phyloP scores from a whole-genome alignment of 2,113 vertebrate genomes.

The Oplegnathus fasciatus region DNA sequence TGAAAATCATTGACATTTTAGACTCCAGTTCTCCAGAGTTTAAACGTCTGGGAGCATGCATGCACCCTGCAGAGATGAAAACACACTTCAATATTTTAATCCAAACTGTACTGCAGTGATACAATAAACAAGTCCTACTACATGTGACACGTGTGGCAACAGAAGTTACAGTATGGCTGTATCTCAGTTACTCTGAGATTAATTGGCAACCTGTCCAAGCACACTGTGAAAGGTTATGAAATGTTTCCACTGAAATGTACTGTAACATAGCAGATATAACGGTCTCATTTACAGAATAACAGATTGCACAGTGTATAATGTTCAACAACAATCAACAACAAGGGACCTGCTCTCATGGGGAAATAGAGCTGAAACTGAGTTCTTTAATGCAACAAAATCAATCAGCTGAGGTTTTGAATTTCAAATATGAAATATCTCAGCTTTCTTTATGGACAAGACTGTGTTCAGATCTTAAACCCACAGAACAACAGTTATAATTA shows the following conservation, averaged over 20 bases:
- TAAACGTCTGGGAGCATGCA: constrained; percentile 21
- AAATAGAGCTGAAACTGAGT: neutral
- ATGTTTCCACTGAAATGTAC: constrained; percentile 31
- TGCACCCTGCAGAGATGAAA: constrained; percentile 31
- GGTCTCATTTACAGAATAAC: constrained; percentile 63
- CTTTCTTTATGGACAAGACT: constrained; percentile 11
- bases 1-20: constrained; percentile 23
- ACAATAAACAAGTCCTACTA: constrained; percentile 46
- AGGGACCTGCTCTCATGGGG: constrained; percentile 38
- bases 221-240: constrained; percentile 25
- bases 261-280: constrained; percentile 49
- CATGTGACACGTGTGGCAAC: constrained; percentile 37
- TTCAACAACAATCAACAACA: constrained; percentile 64
- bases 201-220: constrained; percentile 45
- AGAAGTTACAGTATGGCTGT: constrained; percentile 35
- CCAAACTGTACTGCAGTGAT: constrained; percentile 29
- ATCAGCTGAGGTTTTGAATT: constrained; percentile 12
- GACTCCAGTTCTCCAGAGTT: constrained; percentile 1
- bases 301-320: constrained; percentile 62
- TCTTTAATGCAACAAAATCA: constrained; percentile 2
- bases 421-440: constrained; percentile 13
- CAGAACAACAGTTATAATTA: neutral
- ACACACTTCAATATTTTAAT: constrained; percentile 41
- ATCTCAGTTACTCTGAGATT: constrained; percentile 17
- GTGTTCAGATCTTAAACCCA: constrained; percentile 7